Base-by-base conservation (phyloP, 1,140 invertebrate genomes). In the Periplaneta americana region DNA sequence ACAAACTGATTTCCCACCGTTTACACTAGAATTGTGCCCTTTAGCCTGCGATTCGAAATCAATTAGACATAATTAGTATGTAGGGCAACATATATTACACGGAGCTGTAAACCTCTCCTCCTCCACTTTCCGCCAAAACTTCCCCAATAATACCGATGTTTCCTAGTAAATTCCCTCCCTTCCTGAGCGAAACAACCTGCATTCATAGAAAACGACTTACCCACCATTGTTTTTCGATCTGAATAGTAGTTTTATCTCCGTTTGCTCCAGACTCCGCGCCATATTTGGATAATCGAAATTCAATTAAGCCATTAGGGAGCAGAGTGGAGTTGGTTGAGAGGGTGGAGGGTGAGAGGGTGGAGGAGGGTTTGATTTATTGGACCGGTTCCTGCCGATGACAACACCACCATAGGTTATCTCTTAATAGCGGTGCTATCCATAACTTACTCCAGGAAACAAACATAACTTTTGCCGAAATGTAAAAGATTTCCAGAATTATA, bases 251-350 rank as follows among this genome's bases (percentile, higher is more conserved):
- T 77, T 34, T 33, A 34, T 77, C 75, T 34, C 35, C 75, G 28
- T 34, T 33, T 77, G 75, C 35, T 77, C 35, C 15, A 36, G 31
- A 66, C 48, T 66, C 48, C 22, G 75, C 35, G 75, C 33, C 75
- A 77, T 77, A 34, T 77, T 77, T 77, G 35, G 75, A 77, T 77
- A 77, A 77, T 77, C 75, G 75, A 77, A 77, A 77, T 77, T 77
- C 75, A 77, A 77, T 77, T 77, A 77, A 36, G 75, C 75, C 75
- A 77, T 77, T 77, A 77, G 75, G 75, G 75, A 36, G 33, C 33
- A 31, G 75, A 33, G 75, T 33, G 48, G 48, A 66, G 48, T 66
- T 66, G 22, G 48, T 28, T 66, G 48, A 66, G 48, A n/a, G 48
- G 48, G 33, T 77, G 75, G 75, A 9, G 75, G 75, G 33, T 33